A percentile compares a stretch with the other conserved stretches of the same genome.
phyloP scores from a whole-genome alignment of 1,140 invertebrate genomes.

The Lasioglossum albipes region DNA sequence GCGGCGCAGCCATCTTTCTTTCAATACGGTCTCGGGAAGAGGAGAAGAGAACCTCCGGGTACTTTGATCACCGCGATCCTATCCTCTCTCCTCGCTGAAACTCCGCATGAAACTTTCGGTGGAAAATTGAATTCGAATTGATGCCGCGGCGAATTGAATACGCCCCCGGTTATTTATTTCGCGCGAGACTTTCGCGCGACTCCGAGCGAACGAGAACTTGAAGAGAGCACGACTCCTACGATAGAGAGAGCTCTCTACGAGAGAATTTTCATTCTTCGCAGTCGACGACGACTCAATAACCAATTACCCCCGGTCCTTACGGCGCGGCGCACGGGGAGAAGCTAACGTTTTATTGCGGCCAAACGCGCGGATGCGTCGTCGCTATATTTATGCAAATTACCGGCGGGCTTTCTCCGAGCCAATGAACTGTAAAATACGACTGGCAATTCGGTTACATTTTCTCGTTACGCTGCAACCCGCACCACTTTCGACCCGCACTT shows the following conservation, averaged over 20 bases:
- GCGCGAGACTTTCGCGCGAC: constrained; percentile 3
- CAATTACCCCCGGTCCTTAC: constrained; percentile 69
- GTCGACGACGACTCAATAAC: constrained; percentile 64
- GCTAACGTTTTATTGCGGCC: constrained; percentile 45
- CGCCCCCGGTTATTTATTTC: constrained; percentile 60
- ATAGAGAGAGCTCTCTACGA: background rate
- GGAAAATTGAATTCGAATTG: constrained; percentile 62
- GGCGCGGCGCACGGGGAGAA: background rate
- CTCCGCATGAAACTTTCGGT: constrained; percentile 36
- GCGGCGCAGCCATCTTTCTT: background rate
- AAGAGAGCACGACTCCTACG: background rate
- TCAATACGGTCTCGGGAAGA: background rate
- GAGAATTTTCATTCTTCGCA: constrained; percentile 36
- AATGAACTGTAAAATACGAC: constrained; percentile 69
- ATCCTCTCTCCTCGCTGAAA: constrained; percentile 1
- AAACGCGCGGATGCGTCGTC: constrained; percentile 40
- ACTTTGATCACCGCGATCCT: constrained; percentile 46
- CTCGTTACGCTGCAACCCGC: constrained; percentile 40
- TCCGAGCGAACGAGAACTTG: background rate
- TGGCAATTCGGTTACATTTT: constrained; percentile 64
- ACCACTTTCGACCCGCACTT: background rate
- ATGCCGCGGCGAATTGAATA: constrained; percentile 41
- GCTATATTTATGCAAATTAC: constrained; percentile 73
- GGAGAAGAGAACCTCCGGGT: constrained; percentile 14
- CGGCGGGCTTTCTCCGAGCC: constrained; percentile 45